Evolutionary conservation across 2,113 vertebrate genomes (phyloP).

Genomic region (Pelecanus crispus): DNA sequence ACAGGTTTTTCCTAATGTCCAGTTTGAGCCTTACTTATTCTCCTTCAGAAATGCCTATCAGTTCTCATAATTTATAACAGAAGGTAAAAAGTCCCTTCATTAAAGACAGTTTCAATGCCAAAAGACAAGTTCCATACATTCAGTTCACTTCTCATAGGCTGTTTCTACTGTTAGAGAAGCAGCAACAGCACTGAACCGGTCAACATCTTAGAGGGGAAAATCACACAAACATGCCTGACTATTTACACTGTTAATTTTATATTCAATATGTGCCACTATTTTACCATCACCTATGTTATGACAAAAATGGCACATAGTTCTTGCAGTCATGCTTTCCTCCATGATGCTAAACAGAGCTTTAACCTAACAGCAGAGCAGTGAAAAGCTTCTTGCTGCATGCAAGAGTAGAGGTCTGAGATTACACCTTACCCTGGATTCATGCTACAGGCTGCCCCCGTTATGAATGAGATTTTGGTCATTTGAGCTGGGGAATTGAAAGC

Average conservation of each 20-base stretch:
- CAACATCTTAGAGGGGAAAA: neutral
- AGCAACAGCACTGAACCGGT: neutral
- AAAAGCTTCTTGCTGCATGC: neutral
- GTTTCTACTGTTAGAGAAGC: neutral
- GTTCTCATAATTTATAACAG: neutral
- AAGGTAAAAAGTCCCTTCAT: neutral
- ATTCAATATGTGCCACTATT: neutral
- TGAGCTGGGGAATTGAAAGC: neutral
- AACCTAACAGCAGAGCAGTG: neutral
- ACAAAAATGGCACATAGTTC: neutral
- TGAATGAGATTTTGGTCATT: neutral
- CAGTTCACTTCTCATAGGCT: neutral
- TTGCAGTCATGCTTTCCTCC: neutral
- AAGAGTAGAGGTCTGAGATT: neutral
- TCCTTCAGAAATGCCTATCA: neutral
- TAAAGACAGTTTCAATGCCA: neutral
- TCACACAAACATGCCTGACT: neutral
- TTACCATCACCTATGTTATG: neutral
- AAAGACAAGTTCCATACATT: neutral
- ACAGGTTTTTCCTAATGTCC: neutral
- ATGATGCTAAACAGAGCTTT: neutral
- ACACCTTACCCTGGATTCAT: neutral
- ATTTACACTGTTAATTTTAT: neutral
- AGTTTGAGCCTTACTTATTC: neutral
- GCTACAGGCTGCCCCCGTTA: neutral